A percentile compares a stretch with the other conserved stretches of the same genome.
Conservation (phyloP, 2,113 vertebrate species). For the Notothenia rossii region DNA sequence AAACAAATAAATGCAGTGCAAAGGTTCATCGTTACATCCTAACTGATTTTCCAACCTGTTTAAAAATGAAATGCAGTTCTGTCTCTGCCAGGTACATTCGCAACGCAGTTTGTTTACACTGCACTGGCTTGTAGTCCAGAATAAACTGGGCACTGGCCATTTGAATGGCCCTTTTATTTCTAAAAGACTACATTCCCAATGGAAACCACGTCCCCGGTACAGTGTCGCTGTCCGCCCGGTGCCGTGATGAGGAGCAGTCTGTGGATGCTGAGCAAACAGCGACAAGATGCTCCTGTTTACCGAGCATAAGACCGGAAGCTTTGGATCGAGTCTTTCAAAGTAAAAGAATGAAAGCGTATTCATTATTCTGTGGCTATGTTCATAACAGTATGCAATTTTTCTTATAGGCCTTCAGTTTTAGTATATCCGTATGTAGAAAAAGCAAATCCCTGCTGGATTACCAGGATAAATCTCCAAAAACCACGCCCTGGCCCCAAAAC, state of each 20-base stretch:
- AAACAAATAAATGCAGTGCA: not conserved
- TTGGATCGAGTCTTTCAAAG: not conserved
- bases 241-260: conserved; percentile 32
- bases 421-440: too few species aligned
- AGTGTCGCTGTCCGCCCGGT: conserved; percentile 42
- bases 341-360: not conserved
- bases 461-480: not conserved
- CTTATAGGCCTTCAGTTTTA: too few species aligned
- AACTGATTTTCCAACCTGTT: not conserved
- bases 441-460: not conserved
- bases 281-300: not conserved
- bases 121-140: conserved; percentile 46
- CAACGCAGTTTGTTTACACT: conserved; percentile 16
- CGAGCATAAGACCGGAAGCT: not conserved
- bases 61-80: not conserved
- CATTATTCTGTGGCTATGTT: too few species aligned
- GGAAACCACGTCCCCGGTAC: not conserved
- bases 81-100: not conserved
- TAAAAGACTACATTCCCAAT: conserved; percentile 66
- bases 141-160: too few species aligned
- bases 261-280: conserved; percentile 66
- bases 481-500: too few species aligned
- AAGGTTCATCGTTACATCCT: not conserved
- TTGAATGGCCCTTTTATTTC: not conserved
- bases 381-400: too few species aligned